A percentile compares a stretch with the other conserved stretches of the same genome.
Evolutionary conservation across 1,140 invertebrate species (phyloP).

Genomic region (Euura lappo): DNA sequence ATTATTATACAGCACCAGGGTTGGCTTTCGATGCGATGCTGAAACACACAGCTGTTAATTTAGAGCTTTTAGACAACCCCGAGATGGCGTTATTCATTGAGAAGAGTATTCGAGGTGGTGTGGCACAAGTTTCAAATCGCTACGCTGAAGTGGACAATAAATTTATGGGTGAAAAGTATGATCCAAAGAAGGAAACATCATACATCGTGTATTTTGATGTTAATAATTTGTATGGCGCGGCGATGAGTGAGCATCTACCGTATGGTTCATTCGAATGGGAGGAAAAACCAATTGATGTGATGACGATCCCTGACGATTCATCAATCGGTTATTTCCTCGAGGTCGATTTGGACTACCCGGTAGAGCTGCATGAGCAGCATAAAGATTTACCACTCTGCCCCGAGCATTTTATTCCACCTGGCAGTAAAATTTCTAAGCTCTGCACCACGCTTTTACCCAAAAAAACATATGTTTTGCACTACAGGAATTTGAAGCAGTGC

Average conservation of each 20-base stretch:
- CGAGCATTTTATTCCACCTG: too few species aligned
- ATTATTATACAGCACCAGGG: slow-evolving; percentile 41
- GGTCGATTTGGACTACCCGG: too few species aligned
- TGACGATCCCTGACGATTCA: slow-evolving; percentile 33
- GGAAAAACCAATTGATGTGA: slow-evolving; percentile 24
- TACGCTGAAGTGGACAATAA: too few species aligned
- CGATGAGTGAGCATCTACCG: slow-evolving; percentile 31
- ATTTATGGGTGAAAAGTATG: too few species aligned
- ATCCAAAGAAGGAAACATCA: slow-evolving; percentile 18
- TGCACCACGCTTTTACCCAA: too few species aligned
- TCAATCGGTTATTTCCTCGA: slow-evolving; percentile 39
- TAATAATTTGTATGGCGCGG: slow-evolving; percentile 44
- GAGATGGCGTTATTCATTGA: slow-evolving; percentile 47
- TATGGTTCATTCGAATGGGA: slow-evolving; percentile 30
- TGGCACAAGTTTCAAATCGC: background rate
- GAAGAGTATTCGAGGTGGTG: too few species aligned
- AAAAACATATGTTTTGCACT: too few species aligned
- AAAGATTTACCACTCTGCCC: too few species aligned
- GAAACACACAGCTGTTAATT: slow-evolving; percentile 50
- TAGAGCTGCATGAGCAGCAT: too few species aligned
- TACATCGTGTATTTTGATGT: slow-evolving; percentile 23
- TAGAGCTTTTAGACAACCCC: slow-evolving; percentile 52
- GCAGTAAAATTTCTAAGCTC: too few species aligned
- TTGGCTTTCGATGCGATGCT: slow-evolving; percentile 37
- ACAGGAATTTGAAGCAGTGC: too few species aligned